Evolutionary conservation across 2,797 vertebrate genomes (phyloP), one percentile per base, ranked within the genome.

Genomic region (Oceanodroma leucorhoa): DNA sequence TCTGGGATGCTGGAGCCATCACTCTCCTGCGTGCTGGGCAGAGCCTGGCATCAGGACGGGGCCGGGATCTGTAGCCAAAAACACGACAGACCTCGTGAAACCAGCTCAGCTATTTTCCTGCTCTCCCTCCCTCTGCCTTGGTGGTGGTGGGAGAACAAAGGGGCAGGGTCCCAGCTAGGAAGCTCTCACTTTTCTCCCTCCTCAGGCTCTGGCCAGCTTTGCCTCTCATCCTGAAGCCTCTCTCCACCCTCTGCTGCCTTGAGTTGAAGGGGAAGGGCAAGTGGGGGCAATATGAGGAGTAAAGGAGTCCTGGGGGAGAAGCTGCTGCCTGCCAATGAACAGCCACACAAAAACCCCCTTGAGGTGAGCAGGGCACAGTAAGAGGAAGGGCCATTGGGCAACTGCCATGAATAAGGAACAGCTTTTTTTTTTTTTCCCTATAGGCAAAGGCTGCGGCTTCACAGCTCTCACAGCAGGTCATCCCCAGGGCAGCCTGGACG

Each of bases 61-160:
- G 40, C 53, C 0, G 27, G 62, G 65, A 97, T 92, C 97, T 97
- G 71, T 5, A 87, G 76, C 57, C 67, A 86, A 93, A 95, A 92
- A 67, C 77, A 96, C 1, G 14, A 94, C 15, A 95, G 60, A 72
- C 15, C 10, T 87, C 6, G 2, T 48, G 58, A 93, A 78, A 77
- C 6, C 79, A 43, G 36, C 15, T 54, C 2, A 2, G 5, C 36
- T 38, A 1, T 40, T 73, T 58, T 60, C n/a, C 38, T 64, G 14
- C 19, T 67, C 19, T 87, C 71, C 72, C 51, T 72, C 60, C 73
- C 73, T 66, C 55, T 54, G 66, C 36, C 48, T 60, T 67, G 9
- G 30, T n/a, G 55, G 32, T 53, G 54, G 9, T 50, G 61, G 57
- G 3, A 83, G 38, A 60, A 61, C 0, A 7, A 83, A 88, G 30